phyloP scores from a whole-genome alignment of 2,888 invertebrate species.

The Mythimna impura region DNA sequence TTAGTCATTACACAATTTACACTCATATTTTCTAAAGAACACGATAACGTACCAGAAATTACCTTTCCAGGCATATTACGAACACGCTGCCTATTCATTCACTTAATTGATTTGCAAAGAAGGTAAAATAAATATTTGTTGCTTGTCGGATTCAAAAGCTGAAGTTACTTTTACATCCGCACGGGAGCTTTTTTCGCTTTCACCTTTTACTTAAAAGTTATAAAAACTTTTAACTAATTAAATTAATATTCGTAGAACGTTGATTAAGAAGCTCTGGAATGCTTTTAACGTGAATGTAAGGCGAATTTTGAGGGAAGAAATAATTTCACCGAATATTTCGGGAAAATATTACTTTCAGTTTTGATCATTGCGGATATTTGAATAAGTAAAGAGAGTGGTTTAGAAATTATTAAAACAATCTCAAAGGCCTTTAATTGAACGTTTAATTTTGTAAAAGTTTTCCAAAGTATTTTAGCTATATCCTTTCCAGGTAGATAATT shows the following conservation, averaged over 20 bases:
- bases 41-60: conserved; percentile 63
- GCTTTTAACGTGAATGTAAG: conserved; percentile 84
- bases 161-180: conserved; percentile 71
- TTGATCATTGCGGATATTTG: conserved; percentile 79
- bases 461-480: conserved; percentile 40
- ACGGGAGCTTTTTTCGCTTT: conserved; percentile 74
- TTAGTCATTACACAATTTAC: conserved; percentile 73
- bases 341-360: conserved; percentile 78
- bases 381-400: conserved; percentile 76
- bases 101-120: conserved; percentile 75
- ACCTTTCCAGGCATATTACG: conserved; percentile 38
- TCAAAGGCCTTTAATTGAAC: conserved; percentile 71
- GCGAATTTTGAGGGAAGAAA: conserved; percentile 75
- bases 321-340: conserved; percentile 78
- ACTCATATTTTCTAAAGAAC: conserved; percentile 68
- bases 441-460: conserved; percentile 66
- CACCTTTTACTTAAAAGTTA: conserved; percentile 83
- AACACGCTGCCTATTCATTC: conserved; percentile 53
- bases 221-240: conserved; percentile 86
- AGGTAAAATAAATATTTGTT: conserved; percentile 64
- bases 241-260: conserved; percentile 86
- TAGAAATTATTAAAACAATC: conserved; percentile 75
- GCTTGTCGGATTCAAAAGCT: conserved; percentile 72
- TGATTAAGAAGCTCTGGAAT: conserved; percentile 86
- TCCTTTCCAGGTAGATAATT: conserved; percentile 30